Percentiles rank a stretch among this genome's conserved stretches.
Evolutionary conservation across 2,888 invertebrate species (phyloP).

Genomic region (Epistrophe eligans): DNA sequence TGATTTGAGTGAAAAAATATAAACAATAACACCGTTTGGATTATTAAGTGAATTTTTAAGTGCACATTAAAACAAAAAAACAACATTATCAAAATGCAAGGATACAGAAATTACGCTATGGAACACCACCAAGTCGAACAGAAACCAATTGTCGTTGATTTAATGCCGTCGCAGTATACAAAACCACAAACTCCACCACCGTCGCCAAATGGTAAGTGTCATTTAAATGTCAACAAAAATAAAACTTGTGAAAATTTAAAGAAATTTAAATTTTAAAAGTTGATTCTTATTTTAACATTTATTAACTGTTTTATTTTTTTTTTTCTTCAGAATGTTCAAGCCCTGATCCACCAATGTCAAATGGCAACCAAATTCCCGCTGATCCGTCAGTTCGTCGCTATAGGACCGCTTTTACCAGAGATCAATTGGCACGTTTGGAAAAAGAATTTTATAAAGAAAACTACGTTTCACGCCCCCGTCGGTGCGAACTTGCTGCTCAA

Average conservation of each 20-base stretch:
- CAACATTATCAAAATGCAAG: slow-evolving; percentile 81
- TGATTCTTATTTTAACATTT: background rate
- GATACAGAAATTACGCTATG: slow-evolving; percentile 83
- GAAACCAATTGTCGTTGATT: slow-evolving; percentile 86
- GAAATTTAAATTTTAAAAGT: background rate
- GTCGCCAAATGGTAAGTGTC: slow-evolving; percentile 84
- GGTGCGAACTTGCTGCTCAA: slow-evolving; percentile 97
- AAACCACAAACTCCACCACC: slow-evolving; percentile 85
- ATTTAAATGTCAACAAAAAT: background rate
- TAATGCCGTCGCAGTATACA: slow-evolving; percentile 86
- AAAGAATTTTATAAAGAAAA: slow-evolving; percentile 99
- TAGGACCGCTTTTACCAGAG: slow-evolving; percentile 98
- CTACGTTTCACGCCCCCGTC: slow-evolving; percentile 96
- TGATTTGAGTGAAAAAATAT: slow-evolving; percentile 47
- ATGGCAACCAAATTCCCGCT: slow-evolving; percentile 83
- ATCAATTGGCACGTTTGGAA: slow-evolving; percentile 95
- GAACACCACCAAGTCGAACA: slow-evolving; percentile 82
- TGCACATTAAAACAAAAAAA: slow-evolving; percentile 20
- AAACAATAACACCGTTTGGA: slow-evolving; percentile 21
- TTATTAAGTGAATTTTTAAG: slow-evolving; percentile 41
- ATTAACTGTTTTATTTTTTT: background rate
- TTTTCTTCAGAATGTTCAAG: slow-evolving; percentile 84
- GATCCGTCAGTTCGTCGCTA: slow-evolving; percentile 93
- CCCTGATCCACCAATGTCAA: slow-evolving; percentile 81
- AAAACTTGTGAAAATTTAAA: slow-evolving; percentile 9